Evolutionary conservation across 1,140 invertebrate species (phyloP).

Genomic region (Ooceraea biroi): DNA sequence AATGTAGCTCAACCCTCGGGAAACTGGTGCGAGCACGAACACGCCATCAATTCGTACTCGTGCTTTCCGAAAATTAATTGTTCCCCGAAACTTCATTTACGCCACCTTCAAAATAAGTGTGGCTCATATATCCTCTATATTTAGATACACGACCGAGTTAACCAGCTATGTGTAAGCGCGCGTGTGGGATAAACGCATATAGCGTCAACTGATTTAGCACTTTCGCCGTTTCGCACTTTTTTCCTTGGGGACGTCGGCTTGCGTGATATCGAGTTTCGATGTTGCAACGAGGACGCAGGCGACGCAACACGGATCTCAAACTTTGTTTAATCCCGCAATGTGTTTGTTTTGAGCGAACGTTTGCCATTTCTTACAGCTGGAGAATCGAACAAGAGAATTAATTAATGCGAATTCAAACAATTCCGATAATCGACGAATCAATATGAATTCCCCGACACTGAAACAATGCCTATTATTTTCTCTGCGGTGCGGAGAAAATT

Average conservation of each 20-base stretch:
- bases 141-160: slow-evolving; percentile 43
- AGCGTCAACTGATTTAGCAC: slow-evolving; percentile 42
- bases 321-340: neutral
- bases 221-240: slow-evolving; percentile 38
- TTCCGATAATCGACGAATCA: too few relatives aligned
- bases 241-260: slow-evolving; percentile 7
- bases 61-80: slow-evolving; percentile 1
- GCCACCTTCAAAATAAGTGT: slow-evolving; percentile 42
- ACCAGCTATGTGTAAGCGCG: slow-evolving; percentile 19
- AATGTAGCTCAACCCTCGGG: neutral
- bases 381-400: neutral
- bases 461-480: neutral
- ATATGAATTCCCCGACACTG: neutral
- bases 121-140: slow-evolving; percentile 59
- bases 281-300: neutral
- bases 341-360: neutral
- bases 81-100: slow-evolving; percentile 35
- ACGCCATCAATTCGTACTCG: neutral
- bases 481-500: neutral
- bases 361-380: neutral
- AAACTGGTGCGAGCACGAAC: neutral
- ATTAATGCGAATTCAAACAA: too few relatives aligned
- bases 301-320: too few relatives aligned
- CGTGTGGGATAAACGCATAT: slow-evolving; percentile 44
- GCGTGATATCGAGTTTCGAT: slow-evolving; percentile 42